Evolutionary conservation across 2,888 invertebrate species (phyloP).

Genomic region (Sepiola atlantica): DNA sequence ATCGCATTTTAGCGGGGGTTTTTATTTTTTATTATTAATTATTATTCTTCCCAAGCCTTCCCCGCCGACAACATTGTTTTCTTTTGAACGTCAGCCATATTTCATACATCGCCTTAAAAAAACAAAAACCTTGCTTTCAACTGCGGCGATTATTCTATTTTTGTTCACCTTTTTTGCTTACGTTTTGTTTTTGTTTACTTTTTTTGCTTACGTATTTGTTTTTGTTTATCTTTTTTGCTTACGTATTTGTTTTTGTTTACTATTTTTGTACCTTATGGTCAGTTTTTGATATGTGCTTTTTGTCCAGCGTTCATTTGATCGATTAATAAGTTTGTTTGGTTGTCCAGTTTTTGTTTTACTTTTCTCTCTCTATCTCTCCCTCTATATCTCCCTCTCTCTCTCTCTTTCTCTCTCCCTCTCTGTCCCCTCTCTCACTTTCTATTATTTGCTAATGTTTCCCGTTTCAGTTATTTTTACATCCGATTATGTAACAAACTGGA

Average conservation of each 20-base stretch:
- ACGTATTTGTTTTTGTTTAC: not conserved
- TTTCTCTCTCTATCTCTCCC: no score
- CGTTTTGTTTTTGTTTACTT: not conserved
- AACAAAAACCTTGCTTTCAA: no score
- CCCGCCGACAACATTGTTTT: not conserved
- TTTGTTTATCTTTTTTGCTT: not conserved
- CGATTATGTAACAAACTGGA: not conserved
- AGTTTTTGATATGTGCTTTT: not conserved
- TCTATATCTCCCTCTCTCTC: no score
- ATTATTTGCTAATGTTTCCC: not conserved
- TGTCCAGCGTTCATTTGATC: not conserved
- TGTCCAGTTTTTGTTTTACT: no score
- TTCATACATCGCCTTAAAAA: not conserved
- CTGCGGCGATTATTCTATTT: no score
- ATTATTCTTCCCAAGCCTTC: no score
- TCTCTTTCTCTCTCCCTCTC: no score
- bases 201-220: not conserved
- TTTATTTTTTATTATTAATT: no score
- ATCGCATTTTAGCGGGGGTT: not conserved
- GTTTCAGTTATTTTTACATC: not conserved
- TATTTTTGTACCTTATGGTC: not conserved
- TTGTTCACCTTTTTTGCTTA: no score
- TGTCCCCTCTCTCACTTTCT: no score
- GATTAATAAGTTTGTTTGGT: no score
- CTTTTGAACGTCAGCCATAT: not conserved